Evolutionary conservation across 2,888 invertebrate genomes (phyloP).

Genomic region (Agriopis aurantiaria): DNA sequence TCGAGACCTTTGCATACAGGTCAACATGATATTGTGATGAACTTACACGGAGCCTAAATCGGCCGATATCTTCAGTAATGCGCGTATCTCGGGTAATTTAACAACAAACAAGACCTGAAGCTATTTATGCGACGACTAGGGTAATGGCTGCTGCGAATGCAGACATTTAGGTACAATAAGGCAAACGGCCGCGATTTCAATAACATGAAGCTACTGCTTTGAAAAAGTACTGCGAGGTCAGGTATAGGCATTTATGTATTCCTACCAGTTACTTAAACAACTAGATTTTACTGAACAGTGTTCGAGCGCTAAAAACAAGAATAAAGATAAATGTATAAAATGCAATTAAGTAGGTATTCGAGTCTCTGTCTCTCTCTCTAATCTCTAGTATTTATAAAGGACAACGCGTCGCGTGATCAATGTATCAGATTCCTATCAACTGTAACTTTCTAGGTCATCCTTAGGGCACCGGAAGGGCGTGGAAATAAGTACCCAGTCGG

Average conservation of each 20-base stretch:
- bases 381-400: conserved; percentile 21
- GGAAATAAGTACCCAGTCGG: conserved; percentile 26
- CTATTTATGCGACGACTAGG: conserved; percentile 36
- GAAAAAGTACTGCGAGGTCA: not conserved
- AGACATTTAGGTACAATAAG: conserved; percentile 19
- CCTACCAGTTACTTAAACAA: not conserved
- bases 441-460: conserved; percentile 28
- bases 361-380: too few relatives aligned
- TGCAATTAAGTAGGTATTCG: too few relatives aligned
- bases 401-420: conserved; percentile 27
- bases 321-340: not conserved
- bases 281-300: not conserved
- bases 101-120: conserved; percentile 44
- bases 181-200: conserved; percentile 16
- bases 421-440: conserved; percentile 23
- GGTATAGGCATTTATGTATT: conserved; percentile 4
- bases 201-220: conserved; percentile 15
- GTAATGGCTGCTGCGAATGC: conserved; percentile 37
- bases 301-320: not conserved
- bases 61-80: conserved; percentile 50
- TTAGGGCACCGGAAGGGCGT: conserved; percentile 37
- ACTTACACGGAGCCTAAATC: conserved; percentile 60
- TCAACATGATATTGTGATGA: conserved; percentile 71
- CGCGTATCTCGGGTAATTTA: conserved; percentile 41
- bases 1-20: conserved; percentile 71